Conservation (phyloP, 2,888 invertebrate species). For the Pachymerium ferrugineum region DNA sequence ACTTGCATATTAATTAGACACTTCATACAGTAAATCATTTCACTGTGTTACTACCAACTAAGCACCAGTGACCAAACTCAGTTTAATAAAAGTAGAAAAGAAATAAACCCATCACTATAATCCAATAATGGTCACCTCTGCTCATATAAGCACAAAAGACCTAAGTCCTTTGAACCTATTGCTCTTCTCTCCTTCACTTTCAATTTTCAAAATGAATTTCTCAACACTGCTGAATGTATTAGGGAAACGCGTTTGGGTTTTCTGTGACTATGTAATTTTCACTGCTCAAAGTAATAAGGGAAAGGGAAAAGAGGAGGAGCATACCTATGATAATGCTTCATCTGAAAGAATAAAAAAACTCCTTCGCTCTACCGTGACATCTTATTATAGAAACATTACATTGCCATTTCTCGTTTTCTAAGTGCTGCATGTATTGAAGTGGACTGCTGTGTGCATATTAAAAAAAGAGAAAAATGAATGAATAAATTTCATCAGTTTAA, state of each 20-base stretch:
- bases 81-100: no score
- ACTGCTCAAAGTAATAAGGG: not conserved
- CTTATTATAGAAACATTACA: constrained; percentile 14
- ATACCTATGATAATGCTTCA: constrained; percentile 14
- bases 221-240: not conserved
- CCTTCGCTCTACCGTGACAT: constrained; percentile 6
- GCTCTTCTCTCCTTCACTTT: not conserved
- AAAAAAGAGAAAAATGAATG: constrained; percentile 14
- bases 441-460: not conserved
- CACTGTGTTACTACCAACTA: no score
- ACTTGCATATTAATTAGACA: no score
- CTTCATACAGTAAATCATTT: no score
- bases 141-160: no score
- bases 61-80: no score
- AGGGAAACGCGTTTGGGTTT: not conserved
- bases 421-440: constrained; percentile 9
- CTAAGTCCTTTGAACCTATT: not conserved
- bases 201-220: constrained; percentile 9
- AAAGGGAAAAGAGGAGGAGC: not conserved
- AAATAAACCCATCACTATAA: no score
- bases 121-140: no score
- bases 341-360: not conserved
- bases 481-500: not conserved
- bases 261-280: constrained; percentile 3
- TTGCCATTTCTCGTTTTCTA: constrained; percentile 13